These are phyloP conservation scores for Zaprionus nigranus DNA, from an alignment of 1,140 invertebrate species.

Conservation along the genomic window DNA sequence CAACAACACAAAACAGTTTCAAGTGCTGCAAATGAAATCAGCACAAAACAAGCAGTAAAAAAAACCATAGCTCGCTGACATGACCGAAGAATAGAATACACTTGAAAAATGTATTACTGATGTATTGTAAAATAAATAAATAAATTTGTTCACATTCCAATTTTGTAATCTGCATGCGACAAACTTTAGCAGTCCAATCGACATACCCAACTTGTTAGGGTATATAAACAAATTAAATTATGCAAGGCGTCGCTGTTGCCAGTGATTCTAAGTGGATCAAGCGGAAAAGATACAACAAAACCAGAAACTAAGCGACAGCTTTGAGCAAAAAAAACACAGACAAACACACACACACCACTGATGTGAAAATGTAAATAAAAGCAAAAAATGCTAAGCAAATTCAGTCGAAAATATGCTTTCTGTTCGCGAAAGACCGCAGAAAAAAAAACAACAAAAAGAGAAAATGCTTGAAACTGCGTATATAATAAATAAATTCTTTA, in stretches of 20 bases:
- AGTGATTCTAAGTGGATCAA: constrained; percentile 49
- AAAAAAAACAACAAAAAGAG: constrained; percentile 39
- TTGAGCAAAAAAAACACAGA: constrained; percentile 38
- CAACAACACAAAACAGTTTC: constrained; percentile 38
- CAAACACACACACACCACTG: background rate
- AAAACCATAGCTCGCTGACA: background rate
- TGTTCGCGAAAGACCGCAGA: constrained; percentile 29
- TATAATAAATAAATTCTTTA: constrained; percentile 67
- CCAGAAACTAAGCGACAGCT: constrained; percentile 62
- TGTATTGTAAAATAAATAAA: no score
- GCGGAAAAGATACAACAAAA: constrained; percentile 40
- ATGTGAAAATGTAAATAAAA: constrained; percentile 58
- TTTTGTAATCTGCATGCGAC: background rate
- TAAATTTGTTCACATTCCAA: background rate
- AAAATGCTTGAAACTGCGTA: constrained; percentile 31
- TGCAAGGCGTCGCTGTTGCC: constrained; percentile 43
- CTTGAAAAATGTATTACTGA: background rate
- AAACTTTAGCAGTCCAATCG: background rate
- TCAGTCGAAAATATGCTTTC: constrained; percentile 63
- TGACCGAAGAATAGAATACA: background rate
- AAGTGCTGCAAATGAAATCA: constrained; percentile 60
- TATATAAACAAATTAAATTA: constrained; percentile 61
- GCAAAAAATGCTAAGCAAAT: constrained; percentile 60
- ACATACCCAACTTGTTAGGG: background rate
- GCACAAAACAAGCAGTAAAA: constrained; percentile 27